These are phyloP conservation scores for Nannoperca obscura DNA, from an alignment of 2,797 vertebrate genomes.

Conservation along the genomic window DNA sequence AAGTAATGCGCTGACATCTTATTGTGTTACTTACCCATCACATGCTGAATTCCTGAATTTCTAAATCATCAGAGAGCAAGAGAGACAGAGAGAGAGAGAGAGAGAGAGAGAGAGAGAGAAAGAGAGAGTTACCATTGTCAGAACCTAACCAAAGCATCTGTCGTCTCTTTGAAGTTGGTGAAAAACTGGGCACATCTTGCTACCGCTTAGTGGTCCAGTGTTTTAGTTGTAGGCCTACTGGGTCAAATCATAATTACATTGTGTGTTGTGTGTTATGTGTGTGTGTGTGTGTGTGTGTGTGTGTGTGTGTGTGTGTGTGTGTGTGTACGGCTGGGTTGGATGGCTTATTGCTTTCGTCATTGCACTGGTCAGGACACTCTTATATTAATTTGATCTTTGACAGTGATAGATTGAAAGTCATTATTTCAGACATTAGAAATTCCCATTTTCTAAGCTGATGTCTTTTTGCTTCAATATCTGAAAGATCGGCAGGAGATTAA, in stretches of 20 bases:
- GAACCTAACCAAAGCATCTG: slow-evolving; percentile 28
- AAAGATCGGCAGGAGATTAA: slow-evolving; percentile 22
- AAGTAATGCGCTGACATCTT: not conserved
- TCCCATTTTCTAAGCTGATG: slow-evolving; percentile 24
- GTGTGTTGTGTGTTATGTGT: slow-evolving; percentile 15
- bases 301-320: not conserved
- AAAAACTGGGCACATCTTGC: slow-evolving; percentile 35
- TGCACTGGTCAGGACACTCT: slow-evolving; percentile 11
- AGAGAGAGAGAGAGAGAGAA: not conserved
- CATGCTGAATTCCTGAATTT: not conserved
- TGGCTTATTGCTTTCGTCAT: slow-evolving; percentile 35
- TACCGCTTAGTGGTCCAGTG: slow-evolving; percentile 14
- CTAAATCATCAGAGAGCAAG: not conserved
- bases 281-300: slow-evolving; percentile 9
- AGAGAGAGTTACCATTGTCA: not conserved
- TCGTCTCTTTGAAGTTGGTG: slow-evolving; percentile 14
- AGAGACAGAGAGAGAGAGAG: not conserved
- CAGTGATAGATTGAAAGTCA: slow-evolving; percentile 57
- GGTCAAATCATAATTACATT: slow-evolving; percentile 53
- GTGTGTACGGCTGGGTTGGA: not conserved
- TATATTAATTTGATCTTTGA: slow-evolving; percentile 58
- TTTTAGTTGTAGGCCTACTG: slow-evolving; percentile 20
- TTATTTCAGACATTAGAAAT: slow-evolving; percentile 31
- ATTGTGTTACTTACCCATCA: slow-evolving; percentile 3
- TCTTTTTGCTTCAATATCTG: slow-evolving; percentile 23